Conservation (phyloP, 2,797 vertebrate genomes). For the Gephyroberyx darwinii region DNA sequence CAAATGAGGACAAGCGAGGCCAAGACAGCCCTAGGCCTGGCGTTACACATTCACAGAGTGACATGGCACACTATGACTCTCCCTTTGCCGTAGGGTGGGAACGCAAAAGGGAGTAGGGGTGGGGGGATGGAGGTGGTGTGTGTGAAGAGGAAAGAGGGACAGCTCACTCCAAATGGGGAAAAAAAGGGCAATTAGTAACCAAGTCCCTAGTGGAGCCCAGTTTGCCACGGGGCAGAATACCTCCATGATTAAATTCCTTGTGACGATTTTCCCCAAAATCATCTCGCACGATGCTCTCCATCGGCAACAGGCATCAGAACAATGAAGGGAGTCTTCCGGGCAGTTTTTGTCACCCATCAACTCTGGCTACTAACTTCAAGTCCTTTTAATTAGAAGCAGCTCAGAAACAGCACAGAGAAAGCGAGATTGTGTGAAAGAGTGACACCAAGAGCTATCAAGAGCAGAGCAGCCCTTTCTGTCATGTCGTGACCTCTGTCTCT, state of each 20-base stretch:
- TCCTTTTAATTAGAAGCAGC: constrained; percentile 56
- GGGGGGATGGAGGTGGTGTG: constrained; percentile 31
- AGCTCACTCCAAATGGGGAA: constrained; percentile 65
- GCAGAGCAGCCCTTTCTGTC: constrained; percentile 8
- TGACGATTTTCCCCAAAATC: constrained; percentile 69
- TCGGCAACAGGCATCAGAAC: constrained; percentile 46
- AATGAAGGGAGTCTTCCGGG: constrained; percentile 49
- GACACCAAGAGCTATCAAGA: constrained; percentile 15
- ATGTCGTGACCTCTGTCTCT: constrained; percentile 33
- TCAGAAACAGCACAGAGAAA: constrained; percentile 25
- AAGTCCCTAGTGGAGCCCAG: constrained; percentile 71
- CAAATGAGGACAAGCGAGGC: constrained; percentile 74
- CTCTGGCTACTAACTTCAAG: constrained; percentile 49
- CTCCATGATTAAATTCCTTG: constrained; percentile 73
- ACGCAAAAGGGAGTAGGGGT: constrained; percentile 48
- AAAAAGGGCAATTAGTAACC: constrained; percentile 75
- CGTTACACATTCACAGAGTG: constrained; percentile 78
- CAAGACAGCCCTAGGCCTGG: constrained; percentile 65
- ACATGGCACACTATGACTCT: constrained; percentile 78
- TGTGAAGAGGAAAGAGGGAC: constrained; percentile 62
- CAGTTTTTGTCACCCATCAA: constrained; percentile 41
- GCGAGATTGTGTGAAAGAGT: constrained; percentile 1
- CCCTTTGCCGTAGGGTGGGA: constrained; percentile 70
- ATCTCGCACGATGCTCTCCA: constrained; percentile 47
- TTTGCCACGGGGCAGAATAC: constrained; percentile 67